Conservation (phyloP, 2,113 vertebrate genomes). For the Trochalopteron elliotii region DNA sequence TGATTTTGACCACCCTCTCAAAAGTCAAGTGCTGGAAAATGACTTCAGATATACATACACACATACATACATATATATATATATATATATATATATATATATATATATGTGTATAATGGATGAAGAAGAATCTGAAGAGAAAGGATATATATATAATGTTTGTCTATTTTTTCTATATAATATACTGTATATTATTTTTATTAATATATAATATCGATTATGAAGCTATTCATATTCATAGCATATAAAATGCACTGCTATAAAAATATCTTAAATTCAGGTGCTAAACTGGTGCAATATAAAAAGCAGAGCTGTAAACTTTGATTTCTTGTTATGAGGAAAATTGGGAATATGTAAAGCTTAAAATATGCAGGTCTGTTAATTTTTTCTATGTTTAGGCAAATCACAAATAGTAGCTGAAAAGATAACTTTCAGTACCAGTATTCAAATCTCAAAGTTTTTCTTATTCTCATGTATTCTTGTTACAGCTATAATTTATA, state of each 20-base stretch:
- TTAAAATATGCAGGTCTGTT: background rate
- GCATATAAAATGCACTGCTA: background rate
- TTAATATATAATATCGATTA: background rate
- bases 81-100: too few species aligned
- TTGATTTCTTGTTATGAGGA: background rate
- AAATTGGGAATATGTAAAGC: background rate
- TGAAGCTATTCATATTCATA: background rate
- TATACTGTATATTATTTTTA: background rate
- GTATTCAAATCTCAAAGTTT: background rate
- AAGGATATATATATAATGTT: background rate
- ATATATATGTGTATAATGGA: background rate
- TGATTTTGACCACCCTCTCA: background rate
- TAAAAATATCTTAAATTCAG: background rate
- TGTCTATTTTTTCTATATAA: background rate
- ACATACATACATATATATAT: too few species aligned
- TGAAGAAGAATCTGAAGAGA: background rate
- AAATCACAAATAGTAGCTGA: background rate
- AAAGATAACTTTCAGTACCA: background rate
- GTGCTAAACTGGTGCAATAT: background rate
- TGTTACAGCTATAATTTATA: background rate
- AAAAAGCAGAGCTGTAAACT: background rate
- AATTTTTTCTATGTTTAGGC: background rate
- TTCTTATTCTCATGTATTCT: background rate
- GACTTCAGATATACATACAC: background rate
- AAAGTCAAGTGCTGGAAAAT: background rate